phyloP scores from a whole-genome alignment of 2,888 invertebrate species.

The Xylota sylvarum region DNA sequence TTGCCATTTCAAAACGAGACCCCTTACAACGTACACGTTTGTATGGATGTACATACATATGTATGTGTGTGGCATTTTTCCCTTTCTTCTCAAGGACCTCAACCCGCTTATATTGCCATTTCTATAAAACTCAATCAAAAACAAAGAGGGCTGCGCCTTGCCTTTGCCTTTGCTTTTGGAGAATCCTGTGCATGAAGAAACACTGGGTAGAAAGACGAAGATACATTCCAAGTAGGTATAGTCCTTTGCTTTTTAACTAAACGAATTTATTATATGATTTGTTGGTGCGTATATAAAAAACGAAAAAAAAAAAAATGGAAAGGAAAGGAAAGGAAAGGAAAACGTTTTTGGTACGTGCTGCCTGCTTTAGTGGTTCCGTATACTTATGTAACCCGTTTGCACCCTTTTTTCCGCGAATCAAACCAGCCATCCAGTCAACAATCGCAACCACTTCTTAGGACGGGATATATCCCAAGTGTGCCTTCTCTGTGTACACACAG shows the following conservation, averaged over 20 bases:
- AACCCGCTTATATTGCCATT: not conserved
- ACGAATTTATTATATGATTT: constrained; percentile 41
- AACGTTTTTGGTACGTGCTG: constrained; percentile 1
- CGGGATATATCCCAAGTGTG: constrained; percentile 1
- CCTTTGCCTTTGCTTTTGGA: not conserved
- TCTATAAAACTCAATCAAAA: constrained; percentile 34
- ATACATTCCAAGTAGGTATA: constrained; percentile 20
- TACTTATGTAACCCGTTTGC: constrained; percentile 10
- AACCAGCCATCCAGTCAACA: constrained; percentile 43
- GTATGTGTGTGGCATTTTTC: not conserved
- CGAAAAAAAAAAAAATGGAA: not conserved
- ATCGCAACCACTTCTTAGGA: constrained; percentile 46
- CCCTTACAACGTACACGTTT: no score
- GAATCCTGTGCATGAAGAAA: not conserved
- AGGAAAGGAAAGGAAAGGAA: no score
- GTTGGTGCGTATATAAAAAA: not conserved
- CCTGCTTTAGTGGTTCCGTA: constrained; percentile 9
- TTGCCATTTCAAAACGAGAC: constrained; percentile 38
- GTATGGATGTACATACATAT: not conserved
- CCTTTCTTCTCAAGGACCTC: constrained; percentile 6
- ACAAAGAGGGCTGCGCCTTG: not conserved
- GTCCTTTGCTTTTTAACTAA: constrained; percentile 22
- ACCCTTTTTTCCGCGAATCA: constrained; percentile 55
- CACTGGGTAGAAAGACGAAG: not conserved
- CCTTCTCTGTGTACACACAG: constrained; percentile 3